Conservation (phyloP, 2,113 vertebrate genomes). For the Pimephales promelas region DNA sequence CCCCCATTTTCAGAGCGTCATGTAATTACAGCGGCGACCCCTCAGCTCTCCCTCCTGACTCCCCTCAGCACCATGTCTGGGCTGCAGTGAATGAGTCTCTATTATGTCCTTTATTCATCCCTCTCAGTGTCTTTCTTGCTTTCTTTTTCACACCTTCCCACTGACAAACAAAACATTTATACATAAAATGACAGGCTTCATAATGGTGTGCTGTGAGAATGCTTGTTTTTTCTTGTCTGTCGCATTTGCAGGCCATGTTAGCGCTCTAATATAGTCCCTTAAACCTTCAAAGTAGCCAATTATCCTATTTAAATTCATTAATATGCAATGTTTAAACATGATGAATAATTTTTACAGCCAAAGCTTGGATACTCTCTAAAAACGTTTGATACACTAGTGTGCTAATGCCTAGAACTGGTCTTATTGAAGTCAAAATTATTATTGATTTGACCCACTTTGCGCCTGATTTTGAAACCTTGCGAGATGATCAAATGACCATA, state of each 20-base stretch:
- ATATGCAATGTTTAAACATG: conserved; percentile 4
- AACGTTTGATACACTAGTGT: background rate
- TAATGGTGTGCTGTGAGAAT: background rate
- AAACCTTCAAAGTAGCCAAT: conserved; percentile 22
- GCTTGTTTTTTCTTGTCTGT: conserved; percentile 8
- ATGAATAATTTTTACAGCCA: background rate
- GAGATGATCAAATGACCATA: background rate
- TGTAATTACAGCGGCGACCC: conserved; percentile 53
- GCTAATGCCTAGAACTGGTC: background rate
- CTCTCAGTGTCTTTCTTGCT: background rate
- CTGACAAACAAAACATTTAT: conserved; percentile 3
- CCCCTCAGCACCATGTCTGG: conserved; percentile 38
- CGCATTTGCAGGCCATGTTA: background rate
- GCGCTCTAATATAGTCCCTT: background rate
- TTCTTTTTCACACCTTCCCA: conserved; percentile 16
- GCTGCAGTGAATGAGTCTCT: conserved; percentile 30
- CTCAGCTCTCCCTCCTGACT: conserved; percentile 43
- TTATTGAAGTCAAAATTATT: conserved; percentile 1
- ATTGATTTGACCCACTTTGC: background rate
- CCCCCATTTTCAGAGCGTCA: conserved; percentile 31
- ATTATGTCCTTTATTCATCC: conserved; percentile 48
- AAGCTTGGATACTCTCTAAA: background rate
- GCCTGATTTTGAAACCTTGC: background rate
- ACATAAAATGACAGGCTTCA: background rate
- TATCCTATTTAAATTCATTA: conserved; percentile 11